Evolutionary conservation across 2,797 vertebrate species (phyloP).

Genomic region (Cryptoprocta ferox): DNA sequence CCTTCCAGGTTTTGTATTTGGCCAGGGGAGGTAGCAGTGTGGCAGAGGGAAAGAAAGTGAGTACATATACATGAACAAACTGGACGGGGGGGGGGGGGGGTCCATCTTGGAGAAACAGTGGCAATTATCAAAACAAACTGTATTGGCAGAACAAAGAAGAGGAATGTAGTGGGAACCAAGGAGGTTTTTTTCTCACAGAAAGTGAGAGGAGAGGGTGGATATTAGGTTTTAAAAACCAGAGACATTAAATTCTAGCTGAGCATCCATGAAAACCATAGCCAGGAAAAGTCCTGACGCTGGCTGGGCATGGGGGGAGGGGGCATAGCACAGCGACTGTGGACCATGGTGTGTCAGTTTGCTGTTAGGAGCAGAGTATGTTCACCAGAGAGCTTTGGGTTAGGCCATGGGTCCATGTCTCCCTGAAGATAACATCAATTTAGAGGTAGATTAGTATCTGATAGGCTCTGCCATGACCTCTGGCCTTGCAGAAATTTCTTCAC

Average conservation of each 20-base stretch:
- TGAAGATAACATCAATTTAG: neutral
- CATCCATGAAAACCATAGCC: neutral
- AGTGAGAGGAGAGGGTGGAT: neutral
- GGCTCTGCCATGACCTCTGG: neutral
- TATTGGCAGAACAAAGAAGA: neutral
- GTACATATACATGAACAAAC: neutral
- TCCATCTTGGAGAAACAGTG: neutral
- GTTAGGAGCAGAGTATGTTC: neutral
- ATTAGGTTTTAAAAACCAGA: neutral
- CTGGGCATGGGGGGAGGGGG: neutral
- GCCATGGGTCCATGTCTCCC: neutral
- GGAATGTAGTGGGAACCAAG: neutral
- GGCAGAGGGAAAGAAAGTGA: neutral
- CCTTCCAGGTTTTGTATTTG: neutral
- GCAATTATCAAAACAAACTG: neutral
- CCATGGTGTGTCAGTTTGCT: neutral
- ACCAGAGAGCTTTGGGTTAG: neutral
- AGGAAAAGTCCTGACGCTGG: neutral
- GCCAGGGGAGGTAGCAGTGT: neutral
- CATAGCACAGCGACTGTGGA: no score
- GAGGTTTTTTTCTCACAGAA: fast-evolving
- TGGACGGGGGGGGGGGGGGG: no score
- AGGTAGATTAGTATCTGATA: neutral
- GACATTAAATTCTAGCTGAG: neutral
- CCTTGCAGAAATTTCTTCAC: neutral